These are phyloP conservation scores for Poeciliopsis prolifica DNA, from an alignment of 2,113 vertebrate species.

Conservation along the genomic window DNA sequence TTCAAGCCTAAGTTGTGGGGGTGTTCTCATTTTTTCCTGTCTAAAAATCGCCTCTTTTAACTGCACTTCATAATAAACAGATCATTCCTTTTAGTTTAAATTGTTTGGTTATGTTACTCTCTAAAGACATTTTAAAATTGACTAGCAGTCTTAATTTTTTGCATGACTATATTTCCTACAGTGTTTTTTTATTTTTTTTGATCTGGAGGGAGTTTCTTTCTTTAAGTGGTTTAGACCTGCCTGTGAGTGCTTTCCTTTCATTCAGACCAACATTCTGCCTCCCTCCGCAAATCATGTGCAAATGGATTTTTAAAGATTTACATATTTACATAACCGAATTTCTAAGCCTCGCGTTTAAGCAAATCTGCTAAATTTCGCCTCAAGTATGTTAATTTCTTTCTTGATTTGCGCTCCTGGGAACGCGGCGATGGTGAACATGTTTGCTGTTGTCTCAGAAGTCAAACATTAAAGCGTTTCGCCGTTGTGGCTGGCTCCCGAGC, in stretches of 20 bases:
- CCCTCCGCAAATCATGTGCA: slow-evolving; percentile 66
- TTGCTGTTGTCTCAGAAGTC: slow-evolving; percentile 61
- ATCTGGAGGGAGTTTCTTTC: slow-evolving; percentile 49
- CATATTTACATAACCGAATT: slow-evolving; percentile 78
- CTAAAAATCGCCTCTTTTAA: not conserved
- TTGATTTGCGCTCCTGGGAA: slow-evolving; percentile 55
- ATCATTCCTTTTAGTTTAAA: not conserved
- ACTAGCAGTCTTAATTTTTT: not conserved
- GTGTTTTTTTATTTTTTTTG: slow-evolving; percentile 16
- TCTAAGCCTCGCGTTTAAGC: slow-evolving; percentile 64
- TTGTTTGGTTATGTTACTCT: not conserved
- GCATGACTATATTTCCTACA: slow-evolving; percentile 4
- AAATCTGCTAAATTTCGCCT: slow-evolving; percentile 66
- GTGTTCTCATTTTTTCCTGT: not conserved
- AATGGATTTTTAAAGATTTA: slow-evolving; percentile 74
- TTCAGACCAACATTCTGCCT: slow-evolving; percentile 63
- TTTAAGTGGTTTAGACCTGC: slow-evolving; percentile 49
- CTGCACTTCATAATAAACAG: not conserved
- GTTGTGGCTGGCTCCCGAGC: slow-evolving; percentile 40
- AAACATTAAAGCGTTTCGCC: slow-evolving; percentile 58
- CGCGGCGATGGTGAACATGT: slow-evolving; percentile 53
- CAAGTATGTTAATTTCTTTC: slow-evolving; percentile 61
- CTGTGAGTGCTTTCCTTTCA: slow-evolving; percentile 56
- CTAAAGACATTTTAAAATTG: not conserved
- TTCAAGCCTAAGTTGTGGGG: not conserved